Evolutionary conservation across 2,797 vertebrate species (phyloP), one percentile per base, ranked within the genome.

Genomic region (Falco biarmicus): DNA sequence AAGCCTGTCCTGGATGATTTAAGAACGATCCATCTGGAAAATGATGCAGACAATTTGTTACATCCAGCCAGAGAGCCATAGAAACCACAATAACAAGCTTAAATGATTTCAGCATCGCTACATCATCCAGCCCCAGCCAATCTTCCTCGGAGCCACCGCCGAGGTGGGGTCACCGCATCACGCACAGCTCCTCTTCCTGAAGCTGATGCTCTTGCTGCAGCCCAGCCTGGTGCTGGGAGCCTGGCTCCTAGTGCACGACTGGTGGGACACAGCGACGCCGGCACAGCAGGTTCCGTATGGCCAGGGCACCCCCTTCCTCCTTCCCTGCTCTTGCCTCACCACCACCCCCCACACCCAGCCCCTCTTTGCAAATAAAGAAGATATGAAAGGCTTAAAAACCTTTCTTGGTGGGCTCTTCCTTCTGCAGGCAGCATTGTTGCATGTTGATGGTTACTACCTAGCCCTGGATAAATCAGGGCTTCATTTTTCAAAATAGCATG

Each of bases 11-110:
- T 68, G 90, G 81, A 87, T 95, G 94, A 96, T 96, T 96, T 95
- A 95, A 83, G 93, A 94, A 92, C 71, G 95, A 96, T 96, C 93
- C 96, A 93, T 94, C 94, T 96, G 93, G 93, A 97, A 95, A 96
- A 93, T 78, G 95, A 96, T 96, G 95, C 93, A 85, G 94, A 94
- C 78, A 85, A 93, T 94, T 96, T 93, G 94, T 97, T 91, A 94
- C 78, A 89, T 92, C 87, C 96, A 95, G 93, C 92, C 92, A 89
- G 94, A 95, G 96, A 97, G 96, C 94, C 92, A 97, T 80, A 89
- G 96, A 95, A 96, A 89, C 84, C 94, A 78, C 82, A 83, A 45
- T 94, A 94, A 95, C 96, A 83, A 94, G 88, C 93, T 94, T 76
- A 95, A 96, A 92, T 87, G 90, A 96, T 95, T 95, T 94, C 96